These are phyloP conservation scores for Dinomys branickii DNA, from an alignment of 2,113 vertebrate species.

Conservation along the genomic window DNA sequence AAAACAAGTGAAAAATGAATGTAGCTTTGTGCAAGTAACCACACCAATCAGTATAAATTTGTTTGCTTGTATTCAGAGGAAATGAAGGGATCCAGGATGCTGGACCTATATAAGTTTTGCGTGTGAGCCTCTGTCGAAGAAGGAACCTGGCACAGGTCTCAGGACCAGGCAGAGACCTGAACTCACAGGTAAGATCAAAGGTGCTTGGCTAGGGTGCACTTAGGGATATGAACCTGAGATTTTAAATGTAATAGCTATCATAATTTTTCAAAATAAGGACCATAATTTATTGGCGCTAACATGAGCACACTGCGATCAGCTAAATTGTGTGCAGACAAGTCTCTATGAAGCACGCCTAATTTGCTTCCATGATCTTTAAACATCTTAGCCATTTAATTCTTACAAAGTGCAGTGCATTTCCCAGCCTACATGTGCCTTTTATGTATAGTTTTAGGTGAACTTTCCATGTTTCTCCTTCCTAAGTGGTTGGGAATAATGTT, in stretches of 20 bases:
- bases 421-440: neutral
- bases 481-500: neutral
- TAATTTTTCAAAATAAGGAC: neutral
- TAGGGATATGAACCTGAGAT: neutral
- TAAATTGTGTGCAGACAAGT: neutral
- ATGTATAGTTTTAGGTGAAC: neutral
- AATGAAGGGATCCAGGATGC: neutral
- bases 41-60: neutral
- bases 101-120: neutral
- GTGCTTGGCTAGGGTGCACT: neutral
- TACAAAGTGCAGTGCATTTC: neutral
- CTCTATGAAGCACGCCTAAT: neutral
- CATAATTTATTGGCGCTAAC: neutral
- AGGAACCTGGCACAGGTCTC: neutral
- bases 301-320: neutral
- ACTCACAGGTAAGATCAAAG: fast-evolving
- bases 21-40: neutral
- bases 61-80: constrained; percentile 49
- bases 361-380: constrained; percentile 32
- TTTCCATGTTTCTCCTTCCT: neutral
- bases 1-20: constrained; percentile 40
- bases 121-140: neutral
- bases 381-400: neutral
- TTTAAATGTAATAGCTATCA: neutral
- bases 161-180: neutral